Percentiles rank a stretch among this genome's conserved stretches.
phyloP scores from a whole-genome alignment of 1,140 invertebrate genomes.

The Eubasilissa regina region DNA sequence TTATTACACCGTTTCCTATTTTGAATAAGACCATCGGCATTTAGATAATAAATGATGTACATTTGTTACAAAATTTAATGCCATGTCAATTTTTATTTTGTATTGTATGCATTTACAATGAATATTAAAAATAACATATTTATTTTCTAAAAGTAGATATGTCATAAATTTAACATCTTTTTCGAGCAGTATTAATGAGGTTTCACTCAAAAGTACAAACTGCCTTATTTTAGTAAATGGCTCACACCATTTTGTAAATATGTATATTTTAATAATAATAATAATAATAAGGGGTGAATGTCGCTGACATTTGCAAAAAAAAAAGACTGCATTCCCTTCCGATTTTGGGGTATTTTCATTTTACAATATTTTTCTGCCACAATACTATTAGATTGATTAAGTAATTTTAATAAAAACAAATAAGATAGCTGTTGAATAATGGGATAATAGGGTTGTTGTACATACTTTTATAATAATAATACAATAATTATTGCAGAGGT shows the following conservation, averaged over 20 bases:
- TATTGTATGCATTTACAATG: neutral
- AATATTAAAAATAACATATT: neutral
- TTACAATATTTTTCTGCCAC: slow-evolving; percentile 16
- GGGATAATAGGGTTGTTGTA: slow-evolving; percentile 4
- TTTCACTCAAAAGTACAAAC: slow-evolving; percentile 13
- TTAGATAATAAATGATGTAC: slow-evolving; percentile 8
- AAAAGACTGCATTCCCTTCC: slow-evolving; percentile 16
- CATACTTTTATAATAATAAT: neutral
- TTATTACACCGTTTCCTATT: neutral
- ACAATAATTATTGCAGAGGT: slow-evolving; percentile 10
- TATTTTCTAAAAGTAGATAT: neutral
- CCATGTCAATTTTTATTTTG: neutral
- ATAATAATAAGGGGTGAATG: neutral
- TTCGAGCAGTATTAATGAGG: neutral
- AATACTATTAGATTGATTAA: neutral
- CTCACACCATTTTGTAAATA: neutral
- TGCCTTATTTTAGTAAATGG: neutral
- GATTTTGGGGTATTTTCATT: slow-evolving; percentile 6
- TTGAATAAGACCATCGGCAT: neutral
- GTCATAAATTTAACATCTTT: neutral
- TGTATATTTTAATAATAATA: slow-evolving; percentile 1
- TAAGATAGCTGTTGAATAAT: neutral
- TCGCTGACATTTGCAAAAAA: slow-evolving; percentile 7
- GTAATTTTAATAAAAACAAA: slow-evolving; percentile 12
- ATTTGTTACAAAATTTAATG: neutral